These are phyloP conservation scores for Plotosus lineatus DNA, from an alignment of 2,113 vertebrate species.

Conservation along the genomic window DNA sequence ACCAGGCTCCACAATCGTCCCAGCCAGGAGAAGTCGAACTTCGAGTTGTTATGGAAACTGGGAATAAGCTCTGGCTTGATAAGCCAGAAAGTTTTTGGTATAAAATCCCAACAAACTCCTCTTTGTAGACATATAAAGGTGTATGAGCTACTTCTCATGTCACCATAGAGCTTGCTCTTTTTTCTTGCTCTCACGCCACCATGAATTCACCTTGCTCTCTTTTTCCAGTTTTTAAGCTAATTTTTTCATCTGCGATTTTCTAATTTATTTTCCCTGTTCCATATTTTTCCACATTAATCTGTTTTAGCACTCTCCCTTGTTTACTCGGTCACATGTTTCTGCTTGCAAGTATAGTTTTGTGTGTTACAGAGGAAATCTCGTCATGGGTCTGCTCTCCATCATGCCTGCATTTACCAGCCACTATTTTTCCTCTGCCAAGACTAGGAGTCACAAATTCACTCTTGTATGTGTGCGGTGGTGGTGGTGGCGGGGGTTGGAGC, in stretches of 20 bases:
- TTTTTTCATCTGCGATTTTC: neutral
- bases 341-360: neutral
- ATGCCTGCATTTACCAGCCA: slow-evolving; percentile 14
- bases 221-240: neutral
- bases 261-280: neutral
- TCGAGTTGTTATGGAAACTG: too few relatives aligned
- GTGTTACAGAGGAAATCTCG: slow-evolving; percentile 16
- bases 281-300: neutral
- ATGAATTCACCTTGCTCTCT: neutral
- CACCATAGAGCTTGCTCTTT: too few relatives aligned
- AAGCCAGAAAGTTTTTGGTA: too few relatives aligned
- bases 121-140: too few relatives aligned
- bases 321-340: slow-evolving; percentile 25
- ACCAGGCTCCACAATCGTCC: too few relatives aligned
- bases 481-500: neutral
- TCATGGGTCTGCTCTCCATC: slow-evolving; percentile 32
- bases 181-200: neutral
- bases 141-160: too few relatives aligned
- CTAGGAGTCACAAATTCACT: slow-evolving; percentile 17
- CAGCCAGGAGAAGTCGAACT: too few relatives aligned
- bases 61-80: too few relatives aligned
- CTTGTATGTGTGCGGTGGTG: slow-evolving; percentile 9
- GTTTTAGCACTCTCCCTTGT: neutral
- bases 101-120: too few relatives aligned
- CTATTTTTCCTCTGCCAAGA: neutral